phyloP scores from a whole-genome alignment of 2,888 invertebrate species.

The Ennomos fuscantarius region DNA sequence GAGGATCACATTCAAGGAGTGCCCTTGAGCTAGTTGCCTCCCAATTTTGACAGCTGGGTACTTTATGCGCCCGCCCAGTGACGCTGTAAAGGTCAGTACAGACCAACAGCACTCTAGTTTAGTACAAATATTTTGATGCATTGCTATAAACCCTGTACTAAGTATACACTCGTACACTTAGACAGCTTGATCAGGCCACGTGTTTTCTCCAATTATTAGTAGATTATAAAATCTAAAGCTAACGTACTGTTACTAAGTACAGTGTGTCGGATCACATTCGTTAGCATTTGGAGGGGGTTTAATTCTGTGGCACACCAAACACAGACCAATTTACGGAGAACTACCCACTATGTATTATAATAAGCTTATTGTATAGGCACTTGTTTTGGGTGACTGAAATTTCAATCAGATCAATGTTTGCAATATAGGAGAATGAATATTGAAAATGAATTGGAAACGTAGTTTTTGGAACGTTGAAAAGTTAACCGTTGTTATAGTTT shows the following conservation, averaged over 20 bases:
- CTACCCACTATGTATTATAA: slow-evolving; percentile 34
- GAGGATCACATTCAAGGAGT: too few relatives aligned
- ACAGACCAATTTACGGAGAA: slow-evolving; percentile 46
- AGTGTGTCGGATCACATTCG: slow-evolving; percentile 43
- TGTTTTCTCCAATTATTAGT: too few relatives aligned
- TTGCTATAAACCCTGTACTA: too few relatives aligned
- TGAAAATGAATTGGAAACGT: not conserved
- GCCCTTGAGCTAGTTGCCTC: too few relatives aligned
- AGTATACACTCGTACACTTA: too few relatives aligned
- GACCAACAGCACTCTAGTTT: too few relatives aligned
- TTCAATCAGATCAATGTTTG: not conserved
- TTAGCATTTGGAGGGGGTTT: slow-evolving; percentile 51
- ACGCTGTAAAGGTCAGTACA: too few relatives aligned
- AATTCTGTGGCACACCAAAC: slow-evolving; percentile 54
- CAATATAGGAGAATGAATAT: slow-evolving; percentile 3
- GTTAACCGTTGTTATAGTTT: too few relatives aligned
- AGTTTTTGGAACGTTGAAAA: not conserved
- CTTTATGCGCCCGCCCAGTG: too few relatives aligned
- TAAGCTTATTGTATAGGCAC: slow-evolving; percentile 21
- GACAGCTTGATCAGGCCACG: too few relatives aligned
- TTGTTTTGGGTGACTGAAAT: slow-evolving; percentile 3
- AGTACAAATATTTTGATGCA: too few relatives aligned
- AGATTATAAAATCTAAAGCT: not conserved
- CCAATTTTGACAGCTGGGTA: too few relatives aligned
- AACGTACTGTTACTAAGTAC: not conserved